A percentile compares a stretch with the other conserved stretches of the same genome.
phyloP scores from a whole-genome alignment of 2,888 invertebrate genomes.

The Neria commutata region DNA sequence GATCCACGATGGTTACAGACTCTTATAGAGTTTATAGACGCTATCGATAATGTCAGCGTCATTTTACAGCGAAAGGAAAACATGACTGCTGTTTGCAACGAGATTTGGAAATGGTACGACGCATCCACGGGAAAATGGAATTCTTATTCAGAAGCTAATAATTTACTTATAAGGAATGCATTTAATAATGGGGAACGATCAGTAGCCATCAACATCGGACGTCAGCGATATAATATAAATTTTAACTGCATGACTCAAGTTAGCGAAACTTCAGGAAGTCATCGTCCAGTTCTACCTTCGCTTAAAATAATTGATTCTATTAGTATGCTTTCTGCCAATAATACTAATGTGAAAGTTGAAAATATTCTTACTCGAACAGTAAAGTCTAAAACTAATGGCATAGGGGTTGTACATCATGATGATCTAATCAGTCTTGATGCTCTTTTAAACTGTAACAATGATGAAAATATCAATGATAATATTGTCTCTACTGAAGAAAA shows the following conservation, averaged over 20 bases:
- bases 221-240: conserved; percentile 77
- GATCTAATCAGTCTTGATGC: conserved; percentile 40
- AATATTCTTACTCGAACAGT: conserved; percentile 40
- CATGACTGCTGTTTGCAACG: conserved; percentile 68
- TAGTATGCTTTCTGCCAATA: conserved; percentile 15
- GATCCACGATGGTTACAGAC: conserved; percentile 80
- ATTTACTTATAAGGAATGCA: conserved; percentile 78
- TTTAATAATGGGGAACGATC: conserved; percentile 75
- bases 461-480: neutral
- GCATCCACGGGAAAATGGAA: conserved; percentile 82
- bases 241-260: conserved; percentile 82
- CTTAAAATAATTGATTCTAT: conserved; percentile 59
- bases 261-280: conserved; percentile 83
- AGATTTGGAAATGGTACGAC: conserved; percentile 84
- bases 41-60: conserved; percentile 76
- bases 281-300: conserved; percentile 77
- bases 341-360: conserved; percentile 32
- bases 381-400: conserved; percentile 29
- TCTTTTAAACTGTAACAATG: conserved; percentile 37
- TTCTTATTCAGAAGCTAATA: conserved; percentile 73
- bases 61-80: conserved; percentile 71
- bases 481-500: neutral
- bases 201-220: conserved; percentile 73
- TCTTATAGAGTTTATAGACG: conserved; percentile 74
- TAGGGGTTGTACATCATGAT: conserved; percentile 33